Base-by-base conservation (phyloP, 1,140 invertebrate genomes). In the Caligus rogercresseyi region DNA sequence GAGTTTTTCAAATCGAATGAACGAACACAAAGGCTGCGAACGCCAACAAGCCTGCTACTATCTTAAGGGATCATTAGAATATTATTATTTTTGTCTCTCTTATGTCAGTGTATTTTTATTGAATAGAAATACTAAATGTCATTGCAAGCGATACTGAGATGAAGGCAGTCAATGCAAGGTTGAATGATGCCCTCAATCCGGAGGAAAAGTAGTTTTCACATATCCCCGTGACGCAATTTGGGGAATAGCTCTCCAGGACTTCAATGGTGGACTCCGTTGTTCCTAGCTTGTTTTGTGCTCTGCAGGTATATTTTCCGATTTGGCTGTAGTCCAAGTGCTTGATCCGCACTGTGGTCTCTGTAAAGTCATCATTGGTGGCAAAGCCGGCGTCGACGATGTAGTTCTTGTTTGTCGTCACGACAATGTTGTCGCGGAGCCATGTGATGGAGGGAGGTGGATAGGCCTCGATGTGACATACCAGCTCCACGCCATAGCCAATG, bases 381-480 rank as follows among this genome's bases (percentile, higher is more conserved):
- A 89, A 90, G 70, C 89, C 84, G 0, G 87, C 89, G 67, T 92
- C 85, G 66, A 81, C 81, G 66, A 70, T 71, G 67, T 60, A 60
- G 26, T 26, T 26, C 90, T 91, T 67, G 89, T 91, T 0, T 83
- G 82, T 3, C 92, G 83, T 78, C 19, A 83, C 74, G 54, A 83
- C 83, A 65, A 66, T 55, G 51, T 62, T 65, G 64, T 72, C 72
- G 71, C 91, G 90, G 3, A 86, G 70, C 89, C 89, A 94, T 1
- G 79, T 77, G 61, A 92, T 87, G 0, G 85, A 84, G 2, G 89
- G 87, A 16, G 86, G 85, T 4, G 89, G 89, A 73, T 90, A 93
- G 0, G 89, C 88, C 73, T 91, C 87, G 1, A 93, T 83, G 69
- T 89, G 87, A 69, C 89, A 94, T 69, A 90, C 86, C 63, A 94